phyloP scores from a whole-genome alignment of 1,140 invertebrate species.

The Drosophila pseudoobscura region DNA sequence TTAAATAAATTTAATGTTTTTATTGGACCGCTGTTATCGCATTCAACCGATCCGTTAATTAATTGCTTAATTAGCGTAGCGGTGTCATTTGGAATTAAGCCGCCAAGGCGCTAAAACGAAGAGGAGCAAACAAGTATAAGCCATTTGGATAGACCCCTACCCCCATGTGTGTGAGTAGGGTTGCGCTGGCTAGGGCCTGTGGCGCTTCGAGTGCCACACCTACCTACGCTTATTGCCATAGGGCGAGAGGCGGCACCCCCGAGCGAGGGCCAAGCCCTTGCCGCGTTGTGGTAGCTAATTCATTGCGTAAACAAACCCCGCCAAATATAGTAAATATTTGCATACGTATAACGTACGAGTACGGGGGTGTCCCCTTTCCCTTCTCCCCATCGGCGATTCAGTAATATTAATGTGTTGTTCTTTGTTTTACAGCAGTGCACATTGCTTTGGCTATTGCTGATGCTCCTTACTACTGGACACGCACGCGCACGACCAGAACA shows the following conservation, averaged over 20 bases:
- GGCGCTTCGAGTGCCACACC: neutral
- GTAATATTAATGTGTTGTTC: neutral
- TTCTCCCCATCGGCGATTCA: conserved; percentile 4
- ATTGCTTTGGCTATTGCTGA: conserved; percentile 10
- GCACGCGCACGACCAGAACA: conserved; percentile 45
- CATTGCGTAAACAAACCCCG: conserved; percentile 28
- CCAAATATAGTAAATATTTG: conserved; percentile 48
- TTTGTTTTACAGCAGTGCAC: conserved; percentile 15
- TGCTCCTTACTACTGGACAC: conserved; percentile 28
- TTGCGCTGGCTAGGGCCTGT: conserved; percentile 11
- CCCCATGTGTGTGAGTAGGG: neutral
- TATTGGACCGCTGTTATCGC: conserved; percentile 48
- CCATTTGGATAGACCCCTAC: neutral
- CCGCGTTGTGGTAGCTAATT: conserved; percentile 28
- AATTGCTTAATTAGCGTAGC: conserved; percentile 62
- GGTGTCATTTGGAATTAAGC: conserved; percentile 30
- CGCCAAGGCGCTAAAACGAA: conserved; percentile 27
- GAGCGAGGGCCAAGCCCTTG: conserved; percentile 28
- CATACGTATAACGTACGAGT: conserved; percentile 6
- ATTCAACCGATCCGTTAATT: conserved; percentile 45
- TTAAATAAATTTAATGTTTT: conserved; percentile 43
- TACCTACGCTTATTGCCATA: conserved; percentile 32
- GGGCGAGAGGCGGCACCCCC: neutral
- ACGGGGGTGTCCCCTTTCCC: neutral
- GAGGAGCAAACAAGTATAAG: conserved; percentile 4